These are phyloP conservation scores for Aspidiotus rigidus DNA, from an alignment of 2,888 invertebrate species.

Conservation along the genomic window DNA sequence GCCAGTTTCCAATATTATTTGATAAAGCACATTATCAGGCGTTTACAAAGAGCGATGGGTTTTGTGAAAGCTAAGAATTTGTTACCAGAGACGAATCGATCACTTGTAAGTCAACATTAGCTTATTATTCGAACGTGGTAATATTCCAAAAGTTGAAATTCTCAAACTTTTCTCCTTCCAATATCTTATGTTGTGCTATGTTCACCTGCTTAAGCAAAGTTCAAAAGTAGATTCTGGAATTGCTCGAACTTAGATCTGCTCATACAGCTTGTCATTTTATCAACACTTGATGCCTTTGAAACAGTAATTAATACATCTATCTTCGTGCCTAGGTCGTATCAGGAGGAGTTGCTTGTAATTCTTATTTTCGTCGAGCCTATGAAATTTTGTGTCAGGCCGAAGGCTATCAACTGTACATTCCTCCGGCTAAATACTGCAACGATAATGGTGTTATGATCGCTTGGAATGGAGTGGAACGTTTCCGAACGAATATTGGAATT, in stretches of 20 bases:
- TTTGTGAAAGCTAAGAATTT: constrained; percentile 51
- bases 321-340: constrained; percentile 62
- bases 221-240: too few relatives aligned
- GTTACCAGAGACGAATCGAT: constrained; percentile 51
- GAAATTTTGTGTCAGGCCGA: constrained; percentile 55
- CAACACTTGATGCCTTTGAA: too few relatives aligned
- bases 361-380: constrained; percentile 64
- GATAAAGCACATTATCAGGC: constrained; percentile 67
- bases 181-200: too few relatives aligned
- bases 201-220: too few relatives aligned
- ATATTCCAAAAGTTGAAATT: not conserved
- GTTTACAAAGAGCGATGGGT: constrained; percentile 73
- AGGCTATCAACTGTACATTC: constrained; percentile 59
- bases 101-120: constrained; percentile 47
- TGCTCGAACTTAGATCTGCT: too few relatives aligned
- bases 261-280: too few relatives aligned
- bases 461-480: constrained; percentile 90
- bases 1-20: constrained; percentile 69
- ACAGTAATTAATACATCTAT: too few relatives aligned
- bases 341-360: constrained; percentile 93
- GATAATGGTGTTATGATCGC: constrained; percentile 99
- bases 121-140: not conserved
- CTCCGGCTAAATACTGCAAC: constrained; percentile 78
- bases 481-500: constrained; percentile 47
- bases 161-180: too few relatives aligned